Evolutionary conservation across 2,888 invertebrate species (phyloP), one percentile per base, ranked within the genome.

Genomic region (Notodonta dromedarius): DNA sequence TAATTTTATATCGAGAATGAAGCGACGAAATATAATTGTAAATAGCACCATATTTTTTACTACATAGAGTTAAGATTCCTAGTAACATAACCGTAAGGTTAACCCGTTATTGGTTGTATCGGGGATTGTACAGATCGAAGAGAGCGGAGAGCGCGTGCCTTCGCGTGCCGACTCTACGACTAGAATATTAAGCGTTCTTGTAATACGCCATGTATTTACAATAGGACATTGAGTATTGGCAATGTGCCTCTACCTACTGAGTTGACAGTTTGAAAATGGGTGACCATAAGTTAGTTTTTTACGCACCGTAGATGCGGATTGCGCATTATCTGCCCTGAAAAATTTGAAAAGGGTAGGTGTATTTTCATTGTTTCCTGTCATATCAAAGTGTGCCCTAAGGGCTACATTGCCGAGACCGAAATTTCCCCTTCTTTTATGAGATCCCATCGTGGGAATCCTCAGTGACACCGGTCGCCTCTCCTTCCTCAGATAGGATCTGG

Each of bases 121-220:
- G 52, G 12, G 6, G 48, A 48, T 48, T 48, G 52, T 53, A 35
- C 35, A 53, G 55, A 55, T 53, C 14, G 39, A 55, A 40, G 40
- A 16, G 40, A 55, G 40, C 16, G 40, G n/a, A 39, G 55, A 55
- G 44, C 50, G 63, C 58, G 58, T 58, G 60, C 63, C 63, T 58
- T 0, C 58, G 56, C 63, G 63, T 56, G 58, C 56, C 40, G 42
- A 11, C 42, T 6, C 16, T 13, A 35, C 48, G 32, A 8, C 39
- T 9, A 11, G 40, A 14, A 55, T 55, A 40, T 55, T 40, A 55
- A 55, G 16, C 9, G 40, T 9, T 40, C 32, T 52, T 52, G 32
- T 52, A 52, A 5, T 52, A 52, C 32, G 12, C 4, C 32, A 32
- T 52, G 16, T 50, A 11, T 24, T 24, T 12, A 32, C 52, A 52